These are phyloP conservation scores for Zenarchopterus dispar DNA, from an alignment of 2,797 vertebrate species.

Conservation along the genomic window DNA sequence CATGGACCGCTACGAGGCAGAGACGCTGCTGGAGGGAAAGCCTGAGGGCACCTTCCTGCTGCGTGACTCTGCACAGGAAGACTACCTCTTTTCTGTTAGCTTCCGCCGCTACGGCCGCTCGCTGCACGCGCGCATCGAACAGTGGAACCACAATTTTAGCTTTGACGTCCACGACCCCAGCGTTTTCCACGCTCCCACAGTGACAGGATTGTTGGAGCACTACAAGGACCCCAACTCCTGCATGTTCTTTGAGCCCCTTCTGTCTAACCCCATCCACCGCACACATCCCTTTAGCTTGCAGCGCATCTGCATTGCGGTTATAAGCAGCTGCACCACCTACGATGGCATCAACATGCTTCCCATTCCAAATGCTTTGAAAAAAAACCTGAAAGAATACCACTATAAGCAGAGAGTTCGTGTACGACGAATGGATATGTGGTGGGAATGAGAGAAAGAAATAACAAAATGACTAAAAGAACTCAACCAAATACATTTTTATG, in stretches of 20 bases:
- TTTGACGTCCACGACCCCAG: conserved; percentile 89
- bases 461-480: conserved; percentile 21
- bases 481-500: conserved; percentile 38
- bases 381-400: conserved; percentile 89
- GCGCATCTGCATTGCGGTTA: conserved; percentile 83
- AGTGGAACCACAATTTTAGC: conserved; percentile 91
- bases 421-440: conserved; percentile 85
- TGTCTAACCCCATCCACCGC: conserved; percentile 86
- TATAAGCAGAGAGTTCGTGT: conserved; percentile 88
- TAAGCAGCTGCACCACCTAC: conserved; percentile 85
- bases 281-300: conserved; percentile 85
- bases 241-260: conserved; percentile 90
- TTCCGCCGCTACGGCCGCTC: conserved; percentile 89
- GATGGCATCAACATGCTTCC: conserved; percentile 85
- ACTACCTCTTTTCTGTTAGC: conserved; percentile 90
- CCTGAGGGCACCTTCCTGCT: conserved; percentile 88
- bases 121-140: conserved; percentile 87
- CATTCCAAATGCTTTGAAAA: conserved; percentile 86
- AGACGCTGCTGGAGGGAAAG: conserved; percentile 85
- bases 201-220: conserved; percentile 85
- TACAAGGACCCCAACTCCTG: conserved; percentile 90
- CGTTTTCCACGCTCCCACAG: conserved; percentile 86
- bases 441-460: conserved; percentile 71
- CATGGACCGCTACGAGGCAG: conserved; percentile 88
- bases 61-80: conserved; percentile 88